Evolutionary conservation across 2,113 vertebrate species (phyloP).

Genomic region (Psilopsiagon aymara): DNA sequence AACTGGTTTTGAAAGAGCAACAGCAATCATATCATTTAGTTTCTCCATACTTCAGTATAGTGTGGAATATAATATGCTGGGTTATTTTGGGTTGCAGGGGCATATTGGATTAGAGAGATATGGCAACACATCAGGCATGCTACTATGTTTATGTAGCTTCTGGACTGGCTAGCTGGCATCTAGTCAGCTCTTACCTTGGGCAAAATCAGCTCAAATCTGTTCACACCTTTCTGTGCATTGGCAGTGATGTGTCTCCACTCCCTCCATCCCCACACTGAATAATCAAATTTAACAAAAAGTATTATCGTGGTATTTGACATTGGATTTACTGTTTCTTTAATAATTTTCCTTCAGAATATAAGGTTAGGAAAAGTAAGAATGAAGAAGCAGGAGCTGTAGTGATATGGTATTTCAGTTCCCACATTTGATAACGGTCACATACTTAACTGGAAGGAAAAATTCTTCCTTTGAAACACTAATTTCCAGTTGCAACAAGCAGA

Average conservation of each 20-base stretch:
- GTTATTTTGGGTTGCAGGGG: neutral
- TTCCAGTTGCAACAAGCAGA: neutral
- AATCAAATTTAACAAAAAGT: neutral
- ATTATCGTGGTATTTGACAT: neutral
- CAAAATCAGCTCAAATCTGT: slow-evolving; percentile 17
- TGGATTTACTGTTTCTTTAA: neutral
- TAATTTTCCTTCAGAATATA: neutral
- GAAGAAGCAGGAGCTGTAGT: neutral
- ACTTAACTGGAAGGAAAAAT: neutral
- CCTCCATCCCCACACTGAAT: neutral
- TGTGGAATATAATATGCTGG: neutral
- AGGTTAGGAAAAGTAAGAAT: neutral
- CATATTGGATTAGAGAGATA: neutral
- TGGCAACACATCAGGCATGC: neutral
- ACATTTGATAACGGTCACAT: neutral
- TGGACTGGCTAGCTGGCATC: neutral
- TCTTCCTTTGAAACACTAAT: neutral
- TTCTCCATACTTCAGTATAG: neutral
- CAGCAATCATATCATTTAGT: neutral
- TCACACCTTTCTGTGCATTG: neutral
- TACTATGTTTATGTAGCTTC: neutral
- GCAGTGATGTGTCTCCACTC: neutral
- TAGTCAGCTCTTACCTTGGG: neutral
- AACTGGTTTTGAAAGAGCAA: neutral
- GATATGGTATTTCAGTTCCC: neutral